These are phyloP conservation scores for Eubasilissa splendida DNA, from an alignment of 2,888 invertebrate species.

Conservation along the genomic window DNA sequence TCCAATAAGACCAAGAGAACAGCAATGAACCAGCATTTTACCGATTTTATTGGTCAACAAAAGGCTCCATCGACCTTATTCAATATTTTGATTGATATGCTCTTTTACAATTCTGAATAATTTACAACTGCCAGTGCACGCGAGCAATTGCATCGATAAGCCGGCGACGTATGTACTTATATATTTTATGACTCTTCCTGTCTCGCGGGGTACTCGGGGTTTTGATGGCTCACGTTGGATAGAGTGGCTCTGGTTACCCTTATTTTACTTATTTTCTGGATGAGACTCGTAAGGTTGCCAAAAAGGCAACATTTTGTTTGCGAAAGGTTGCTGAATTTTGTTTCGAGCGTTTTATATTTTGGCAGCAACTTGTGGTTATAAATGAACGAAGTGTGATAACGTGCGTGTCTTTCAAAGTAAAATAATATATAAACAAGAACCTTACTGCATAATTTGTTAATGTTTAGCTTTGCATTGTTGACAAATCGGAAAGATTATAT, in stretches of 20 bases:
- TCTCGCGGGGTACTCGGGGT: neutral
- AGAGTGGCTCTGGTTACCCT: neutral
- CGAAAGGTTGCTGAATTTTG: neutral
- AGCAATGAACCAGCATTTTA: too few species aligned
- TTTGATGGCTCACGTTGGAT: slow-evolving; percentile 7
- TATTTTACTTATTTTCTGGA: neutral
- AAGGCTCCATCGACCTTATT: neutral
- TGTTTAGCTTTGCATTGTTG: too few species aligned
- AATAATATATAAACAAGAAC: too few species aligned
- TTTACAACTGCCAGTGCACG: neutral
- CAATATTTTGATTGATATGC: slow-evolving; percentile 23
- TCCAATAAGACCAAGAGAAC: too few species aligned
- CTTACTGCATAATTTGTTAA: too few species aligned
- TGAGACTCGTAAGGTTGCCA: slow-evolving; percentile 13
- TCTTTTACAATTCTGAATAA: neutral
- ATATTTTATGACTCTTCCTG: neutral
- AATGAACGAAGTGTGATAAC: too few species aligned
- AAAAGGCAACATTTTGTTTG: neutral
- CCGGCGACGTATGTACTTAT: neutral
- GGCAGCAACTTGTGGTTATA: neutral
- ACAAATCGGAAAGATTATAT: too few species aligned
- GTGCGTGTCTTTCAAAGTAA: too few species aligned
- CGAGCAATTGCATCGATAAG: neutral
- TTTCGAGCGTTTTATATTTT: neutral
- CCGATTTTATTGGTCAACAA: too few species aligned